Conservation (phyloP, 2,113 vertebrate species). For the Thalassoma bifasciatum region DNA sequence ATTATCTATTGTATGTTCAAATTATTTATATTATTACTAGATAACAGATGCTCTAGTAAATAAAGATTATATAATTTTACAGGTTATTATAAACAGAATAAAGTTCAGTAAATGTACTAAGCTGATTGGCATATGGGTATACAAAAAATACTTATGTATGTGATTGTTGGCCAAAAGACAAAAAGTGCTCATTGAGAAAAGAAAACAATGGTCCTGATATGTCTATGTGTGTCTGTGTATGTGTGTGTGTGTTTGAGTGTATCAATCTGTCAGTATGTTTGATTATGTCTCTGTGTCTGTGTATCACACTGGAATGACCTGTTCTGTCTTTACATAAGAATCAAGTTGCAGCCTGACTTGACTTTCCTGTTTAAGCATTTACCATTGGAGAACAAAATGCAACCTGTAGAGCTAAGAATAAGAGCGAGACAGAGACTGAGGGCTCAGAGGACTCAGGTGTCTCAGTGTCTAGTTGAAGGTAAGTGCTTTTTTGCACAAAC, state of each 20-base stretch:
- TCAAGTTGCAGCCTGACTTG: constrained; percentile 31
- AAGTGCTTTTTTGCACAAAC: not conserved
- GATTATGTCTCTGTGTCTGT: not conserved
- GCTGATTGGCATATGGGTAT: no score
- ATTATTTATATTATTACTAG: no score
- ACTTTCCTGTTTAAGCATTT: constrained; percentile 58
- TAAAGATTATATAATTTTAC: no score
- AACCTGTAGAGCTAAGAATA: not conserved
- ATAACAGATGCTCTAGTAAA: no score
- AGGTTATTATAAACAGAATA: no score
- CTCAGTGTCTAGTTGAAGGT: constrained; percentile 36
- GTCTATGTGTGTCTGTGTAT: not conserved
- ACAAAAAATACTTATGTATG: no score
- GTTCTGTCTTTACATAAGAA: constrained; percentile 16
- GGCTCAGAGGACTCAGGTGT: not conserved
- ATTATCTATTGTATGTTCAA: no score
- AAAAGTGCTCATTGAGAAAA: no score
- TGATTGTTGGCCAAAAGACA: no score
- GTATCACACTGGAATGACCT: constrained; percentile 30
- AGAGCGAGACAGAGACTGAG: constrained; percentile 2
- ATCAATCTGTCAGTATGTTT: not conserved
- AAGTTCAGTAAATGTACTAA: no score
- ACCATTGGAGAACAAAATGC: not conserved
- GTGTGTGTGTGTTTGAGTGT: constrained; percentile 3
- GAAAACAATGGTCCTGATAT: not conserved